Percentiles rank a stretch among this genome's conserved stretches.
phyloP scores from a whole-genome alignment of 1,140 invertebrate species.

The Nomia melanderi region DNA sequence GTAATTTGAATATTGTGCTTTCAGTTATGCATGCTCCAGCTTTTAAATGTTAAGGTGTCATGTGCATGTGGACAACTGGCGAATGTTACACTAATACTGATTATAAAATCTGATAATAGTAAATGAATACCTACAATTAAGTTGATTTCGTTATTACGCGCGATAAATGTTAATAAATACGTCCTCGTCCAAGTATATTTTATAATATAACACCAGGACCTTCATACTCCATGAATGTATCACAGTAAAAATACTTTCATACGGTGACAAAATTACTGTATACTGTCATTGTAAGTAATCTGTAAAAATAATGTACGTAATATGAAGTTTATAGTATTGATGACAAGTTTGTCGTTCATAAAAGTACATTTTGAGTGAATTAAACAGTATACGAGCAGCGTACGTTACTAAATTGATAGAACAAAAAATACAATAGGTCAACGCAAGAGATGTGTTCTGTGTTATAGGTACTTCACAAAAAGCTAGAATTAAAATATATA shows the following conservation, averaged over 20 bases:
- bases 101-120: background rate
- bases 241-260: background rate
- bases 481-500: too few species aligned
- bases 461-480: too few species aligned
- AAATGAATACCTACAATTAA: background rate
- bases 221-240: background rate
- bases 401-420: too few species aligned
- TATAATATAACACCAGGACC: slow-evolving; percentile 20
- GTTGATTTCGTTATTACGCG: background rate
- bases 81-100: too few species aligned
- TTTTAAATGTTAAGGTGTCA: too few species aligned
- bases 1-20: too few species aligned
- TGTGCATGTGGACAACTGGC: background rate
- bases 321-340: too few species aligned
- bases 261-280: background rate
- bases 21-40: too few species aligned
- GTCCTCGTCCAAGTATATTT: slow-evolving; percentile 38
- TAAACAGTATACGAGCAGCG: background rate
- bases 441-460: too few species aligned
- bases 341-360: background rate
- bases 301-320: background rate
- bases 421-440: too few species aligned
- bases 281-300: background rate
- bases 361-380: background rate
- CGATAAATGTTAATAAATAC: background rate